These are phyloP conservation scores for Sebastes steindachneri DNA, from an alignment of 2,797 vertebrate species.

Conservation along the genomic window DNA sequence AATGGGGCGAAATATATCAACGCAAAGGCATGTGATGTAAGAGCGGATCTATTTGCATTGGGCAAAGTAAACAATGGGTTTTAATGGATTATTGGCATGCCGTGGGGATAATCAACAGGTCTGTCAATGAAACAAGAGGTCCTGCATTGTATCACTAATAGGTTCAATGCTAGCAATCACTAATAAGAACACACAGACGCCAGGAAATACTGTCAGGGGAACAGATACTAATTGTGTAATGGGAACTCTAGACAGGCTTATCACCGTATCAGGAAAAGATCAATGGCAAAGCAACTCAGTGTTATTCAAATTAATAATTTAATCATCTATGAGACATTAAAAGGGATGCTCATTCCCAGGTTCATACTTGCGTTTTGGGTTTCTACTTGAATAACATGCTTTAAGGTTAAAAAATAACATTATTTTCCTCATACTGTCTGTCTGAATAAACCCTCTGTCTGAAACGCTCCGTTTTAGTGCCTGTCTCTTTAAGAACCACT, in stretches of 20 bases:
- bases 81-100: slow-evolving; percentile 62
- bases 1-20: slow-evolving; percentile 65
- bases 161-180: slow-evolving; percentile 37
- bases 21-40: slow-evolving; percentile 38
- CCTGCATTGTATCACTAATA: slow-evolving; percentile 35
- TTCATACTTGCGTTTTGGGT: too few relatives aligned
- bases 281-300: not conserved
- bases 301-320: not conserved
- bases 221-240: slow-evolving; percentile 16
- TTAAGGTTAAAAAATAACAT: too few relatives aligned
- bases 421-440: too few relatives aligned
- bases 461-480: too few relatives aligned
- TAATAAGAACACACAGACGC: slow-evolving; percentile 40
- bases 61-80: slow-evolving; percentile 57
- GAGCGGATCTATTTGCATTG: slow-evolving; percentile 50
- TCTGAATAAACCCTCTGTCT: too few relatives aligned
- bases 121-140: slow-evolving; percentile 58
- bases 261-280: slow-evolving; percentile 6
- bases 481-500: too few relatives aligned
- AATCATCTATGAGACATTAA: not conserved
- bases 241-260: not conserved
- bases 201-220: slow-evolving; percentile 21
- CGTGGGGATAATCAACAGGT: slow-evolving; percentile 49
- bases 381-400: too few relatives aligned
- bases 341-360: too few relatives aligned